These are phyloP conservation scores for Sylvilagus bachmani DNA, from an alignment of 2,113 vertebrate genomes.

Conservation along the genomic window DNA sequence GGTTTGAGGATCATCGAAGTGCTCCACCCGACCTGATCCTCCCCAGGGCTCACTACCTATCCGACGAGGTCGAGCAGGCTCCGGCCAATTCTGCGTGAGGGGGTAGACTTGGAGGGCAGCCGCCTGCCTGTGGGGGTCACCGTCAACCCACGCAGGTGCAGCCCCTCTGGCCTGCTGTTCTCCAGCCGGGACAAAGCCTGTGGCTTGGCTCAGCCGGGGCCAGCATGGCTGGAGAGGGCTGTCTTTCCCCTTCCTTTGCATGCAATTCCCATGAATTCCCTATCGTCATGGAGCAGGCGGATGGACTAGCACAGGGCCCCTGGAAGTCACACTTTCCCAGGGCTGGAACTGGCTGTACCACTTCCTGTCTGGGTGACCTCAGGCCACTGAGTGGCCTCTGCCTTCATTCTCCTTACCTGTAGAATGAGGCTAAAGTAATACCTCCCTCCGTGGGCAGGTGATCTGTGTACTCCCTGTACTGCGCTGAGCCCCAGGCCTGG, in stretches of 20 bases:
- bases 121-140: background rate
- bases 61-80: background rate
- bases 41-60: background rate
- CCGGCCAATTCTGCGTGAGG: background rate
- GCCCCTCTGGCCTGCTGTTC: background rate
- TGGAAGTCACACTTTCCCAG: background rate
- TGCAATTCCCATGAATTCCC: background rate
- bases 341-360: background rate
- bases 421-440: background rate
- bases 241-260: background rate
- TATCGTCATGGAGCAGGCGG: rapidly evolving
- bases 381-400: background rate
- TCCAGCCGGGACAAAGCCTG: background rate
- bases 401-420: background rate
- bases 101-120: background rate
- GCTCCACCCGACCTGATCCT: background rate
- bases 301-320: background rate
- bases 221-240: too few species aligned
- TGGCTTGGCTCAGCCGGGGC: background rate
- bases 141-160: background rate
- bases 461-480: background rate
- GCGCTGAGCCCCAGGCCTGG: background rate
- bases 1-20: background rate
- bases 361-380: background rate
- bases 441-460: background rate